Conservation (phyloP, 2,113 vertebrate genomes). For the Lycocorax pyrrhopterus region DNA sequence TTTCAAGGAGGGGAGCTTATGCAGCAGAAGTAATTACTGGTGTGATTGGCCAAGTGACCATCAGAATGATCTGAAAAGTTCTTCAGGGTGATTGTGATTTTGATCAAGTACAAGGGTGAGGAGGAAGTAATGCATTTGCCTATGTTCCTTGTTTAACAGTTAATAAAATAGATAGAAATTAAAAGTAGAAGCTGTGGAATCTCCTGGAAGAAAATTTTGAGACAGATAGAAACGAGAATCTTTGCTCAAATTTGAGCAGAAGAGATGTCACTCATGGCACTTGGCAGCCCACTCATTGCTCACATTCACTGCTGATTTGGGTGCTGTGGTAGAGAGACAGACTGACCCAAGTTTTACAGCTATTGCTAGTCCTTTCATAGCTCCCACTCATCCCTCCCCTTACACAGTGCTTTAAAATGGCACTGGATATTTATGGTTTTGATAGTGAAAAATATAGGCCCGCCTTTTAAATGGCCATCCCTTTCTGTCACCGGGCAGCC, state of each 20-base stretch:
- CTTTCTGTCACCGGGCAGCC: background rate
- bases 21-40: background rate
- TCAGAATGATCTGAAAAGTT: background rate
- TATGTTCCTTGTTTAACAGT: background rate
- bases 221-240: background rate
- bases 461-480: background rate
- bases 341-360: background rate
- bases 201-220: background rate
- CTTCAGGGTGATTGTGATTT: background rate
- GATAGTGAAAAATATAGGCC: background rate
- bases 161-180: background rate
- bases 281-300: background rate
- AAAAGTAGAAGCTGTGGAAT: background rate
- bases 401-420: background rate
- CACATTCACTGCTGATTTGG: background rate
- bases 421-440: background rate
- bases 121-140: background rate
- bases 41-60: background rate
- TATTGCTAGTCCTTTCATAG: background rate
- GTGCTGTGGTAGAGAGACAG: background rate
- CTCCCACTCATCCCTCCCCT: background rate
- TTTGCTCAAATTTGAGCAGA: background rate
- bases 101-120: background rate
- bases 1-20: background rate
- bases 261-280: fast-evolving